These are phyloP conservation scores for Drosophila pullipes DNA, from an alignment of 2,888 invertebrate genomes.

Conservation along the genomic window DNA sequence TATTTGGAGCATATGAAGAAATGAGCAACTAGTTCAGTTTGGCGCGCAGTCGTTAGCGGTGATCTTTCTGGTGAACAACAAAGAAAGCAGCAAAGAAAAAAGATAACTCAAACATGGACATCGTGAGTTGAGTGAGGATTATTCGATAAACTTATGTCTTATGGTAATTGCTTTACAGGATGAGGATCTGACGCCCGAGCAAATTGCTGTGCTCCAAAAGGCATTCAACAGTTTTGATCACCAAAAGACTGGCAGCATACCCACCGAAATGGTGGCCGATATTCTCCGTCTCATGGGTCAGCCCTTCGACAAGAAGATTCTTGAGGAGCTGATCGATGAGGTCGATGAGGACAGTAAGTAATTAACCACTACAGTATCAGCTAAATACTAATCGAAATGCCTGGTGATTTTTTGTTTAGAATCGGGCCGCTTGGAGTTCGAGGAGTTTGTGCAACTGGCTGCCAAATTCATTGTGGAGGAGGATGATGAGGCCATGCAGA, in stretches of 20 bases:
- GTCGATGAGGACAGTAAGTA: conserved; percentile 97
- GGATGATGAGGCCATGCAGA: conserved; percentile 98
- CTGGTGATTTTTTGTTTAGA: conserved; percentile 87
- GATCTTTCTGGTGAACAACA: conserved; percentile 74
- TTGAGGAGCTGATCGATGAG: conserved; percentile 98
- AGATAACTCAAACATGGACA: conserved; percentile 66
- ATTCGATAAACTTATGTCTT: neutral
- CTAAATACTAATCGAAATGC: neutral
- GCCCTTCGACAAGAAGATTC: conserved; percentile 97
- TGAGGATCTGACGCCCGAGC: conserved; percentile 96
- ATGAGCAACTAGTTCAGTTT: conserved; percentile 64
- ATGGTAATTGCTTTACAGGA: conserved; percentile 86
- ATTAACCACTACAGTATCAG: neutral
- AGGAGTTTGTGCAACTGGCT: conserved; percentile 97
- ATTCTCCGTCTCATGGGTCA: conserved; percentile 98
- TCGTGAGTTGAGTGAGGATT: conserved; percentile 67
- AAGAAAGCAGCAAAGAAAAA: conserved; percentile 37
- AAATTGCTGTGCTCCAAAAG: conserved; percentile 96
- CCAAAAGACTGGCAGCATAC: conserved; percentile 97
- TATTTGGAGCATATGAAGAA: conserved; percentile 44
- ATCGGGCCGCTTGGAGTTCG: conserved; percentile 97
- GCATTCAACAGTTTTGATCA: conserved; percentile 98
- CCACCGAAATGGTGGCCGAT: conserved; percentile 97
- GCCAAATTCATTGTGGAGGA: conserved; percentile 99
- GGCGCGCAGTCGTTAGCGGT: conserved; percentile 74